Evolutionary conservation across 2,888 invertebrate species (phyloP), one percentile per base, ranked within the genome.

Genomic region (Eupithecia insigniata): DNA sequence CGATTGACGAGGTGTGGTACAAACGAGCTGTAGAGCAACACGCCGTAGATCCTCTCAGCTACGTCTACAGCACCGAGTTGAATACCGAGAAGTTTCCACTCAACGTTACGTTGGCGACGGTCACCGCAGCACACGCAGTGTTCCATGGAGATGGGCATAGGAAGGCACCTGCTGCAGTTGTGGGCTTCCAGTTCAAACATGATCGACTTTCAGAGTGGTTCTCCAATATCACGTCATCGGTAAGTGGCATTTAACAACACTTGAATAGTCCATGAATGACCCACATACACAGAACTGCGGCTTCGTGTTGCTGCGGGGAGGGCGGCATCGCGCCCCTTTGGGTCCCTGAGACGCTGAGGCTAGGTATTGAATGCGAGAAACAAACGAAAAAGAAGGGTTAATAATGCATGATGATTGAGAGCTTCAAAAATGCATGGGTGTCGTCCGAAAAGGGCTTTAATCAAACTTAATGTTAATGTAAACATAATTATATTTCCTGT

Each of bases 1-100:
- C 98, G 1, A 98, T 97, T 66, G 98, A 98, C 85, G 98, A 98
- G 88, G 95, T 97, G 26, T 98, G 98, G 98, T 98, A 98, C 87
- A 96, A 96, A 76, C 95, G 98, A 18, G 98, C 98, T 0, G 98
- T 98, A 0, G 98, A 98, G 80, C 97, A 98, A 82, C 96, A 98
- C 89, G 96, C 96, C 84, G 93, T 96, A 18, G 93, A 97, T 78
- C 96, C 96, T 0, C 95, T 96, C 39, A 97, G 97, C 82, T 98
- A 97, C 87, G 97, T 98, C 0, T 98, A 97, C 89, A 92, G 92
- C 73, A 89, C 89, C 1, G 92, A 92, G 12, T 78, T 92, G 55
- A 92, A 85, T 80, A 91, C 92, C 0, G 89, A 89, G 67, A 92
- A 91, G 80, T 86, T 88, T 8, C 93, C 92, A 0, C 88, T 95